A percentile compares a stretch with the other conserved stretches of the same genome.
phyloP scores from a whole-genome alignment of 1,140 invertebrate species.

The Drosophila virilis region DNA sequence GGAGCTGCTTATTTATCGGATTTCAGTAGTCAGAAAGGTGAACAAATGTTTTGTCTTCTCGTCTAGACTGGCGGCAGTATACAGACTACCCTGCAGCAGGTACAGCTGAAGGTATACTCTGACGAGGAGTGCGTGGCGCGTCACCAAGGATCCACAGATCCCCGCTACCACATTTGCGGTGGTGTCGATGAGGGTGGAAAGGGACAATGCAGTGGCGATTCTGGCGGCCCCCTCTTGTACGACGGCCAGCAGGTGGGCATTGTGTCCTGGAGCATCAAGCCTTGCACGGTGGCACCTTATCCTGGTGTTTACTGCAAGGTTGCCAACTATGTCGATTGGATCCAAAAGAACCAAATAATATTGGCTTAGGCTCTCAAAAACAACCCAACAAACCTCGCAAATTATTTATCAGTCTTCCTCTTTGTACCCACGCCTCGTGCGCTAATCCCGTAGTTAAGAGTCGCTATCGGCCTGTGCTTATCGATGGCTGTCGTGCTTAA shows the following conservation, averaged over 20 bases:
- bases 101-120: constrained; percentile 78
- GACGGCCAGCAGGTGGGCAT: constrained; percentile 79
- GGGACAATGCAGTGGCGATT: constrained; percentile 85
- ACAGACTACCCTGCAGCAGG: constrained; percentile 77
- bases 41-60: not conserved
- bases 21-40: not conserved
- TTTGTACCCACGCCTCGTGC: not conserved
- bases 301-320: constrained; percentile 85
- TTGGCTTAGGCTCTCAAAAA: constrained; percentile 49
- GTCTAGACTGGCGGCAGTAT: constrained; percentile 76
- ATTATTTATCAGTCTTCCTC: not conserved
- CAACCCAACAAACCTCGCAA: constrained; percentile 18
- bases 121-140: constrained; percentile 70
- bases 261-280: constrained; percentile 84
- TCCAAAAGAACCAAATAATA: constrained; percentile 65
- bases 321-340: constrained; percentile 84
- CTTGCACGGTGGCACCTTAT: constrained; percentile 82
- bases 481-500: not conserved
- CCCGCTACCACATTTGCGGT: constrained; percentile 81
- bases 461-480: constrained; percentile 3
- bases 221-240: constrained; percentile 84
- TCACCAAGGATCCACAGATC: constrained; percentile 60
- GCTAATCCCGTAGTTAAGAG: not conserved
- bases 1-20: constrained; percentile 12
- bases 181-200: constrained; percentile 84